Evolutionary conservation across 2,888 invertebrate species (phyloP), one percentile per base, ranked within the genome.

Genomic region (Phrixothrix hirtus): DNA sequence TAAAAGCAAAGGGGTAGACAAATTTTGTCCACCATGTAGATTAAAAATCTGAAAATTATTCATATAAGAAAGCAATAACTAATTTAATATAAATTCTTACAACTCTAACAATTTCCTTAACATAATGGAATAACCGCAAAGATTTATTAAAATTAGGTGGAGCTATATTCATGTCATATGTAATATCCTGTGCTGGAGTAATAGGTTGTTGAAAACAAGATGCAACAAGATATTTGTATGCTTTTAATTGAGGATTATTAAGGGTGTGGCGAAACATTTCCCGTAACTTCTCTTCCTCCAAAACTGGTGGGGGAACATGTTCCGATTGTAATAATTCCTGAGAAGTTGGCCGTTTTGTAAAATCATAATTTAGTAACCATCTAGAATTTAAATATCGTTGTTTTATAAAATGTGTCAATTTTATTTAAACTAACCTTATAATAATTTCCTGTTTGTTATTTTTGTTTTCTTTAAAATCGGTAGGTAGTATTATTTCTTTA

Each of bases 301-400:
- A 80, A 60, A 85, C 84, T 0, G 90, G 87, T 0, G 94, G 88
- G 0, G 96, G 96, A 1, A 97, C 81, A 61, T 88, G 83, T 50
- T 89, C 86, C 0, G 92, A 92, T 21, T 86, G 81, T 0, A 96
- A 77, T 1, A 97, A 78, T 69, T 95, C 92, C 29, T 86, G 84
- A 3, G 95, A 89, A 0, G 92, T 89, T 0, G 97, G 96, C 2
- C 97, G 81, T 59, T 85, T 78, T 21, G 83, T 82, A 0, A 92
- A 86, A 72, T 95, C 92, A 70, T 97, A 95, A 73, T 86, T 85
- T 44, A 97, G 75, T 2, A 97, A 78, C 90, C 90, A 88, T 30
- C 82, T 81, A 48, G 47, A 61, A 60, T 31, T 48, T 30, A 14
- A 34, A 16, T 32, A 4, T 4, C 14, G 11, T 17, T 6, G 9